A percentile compares a stretch with the other conserved stretches of the same genome.
These are phyloP conservation scores for Mesoclemmys tuberculata DNA, from an alignment of 2,113 vertebrate species.

Conservation along the genomic window DNA sequence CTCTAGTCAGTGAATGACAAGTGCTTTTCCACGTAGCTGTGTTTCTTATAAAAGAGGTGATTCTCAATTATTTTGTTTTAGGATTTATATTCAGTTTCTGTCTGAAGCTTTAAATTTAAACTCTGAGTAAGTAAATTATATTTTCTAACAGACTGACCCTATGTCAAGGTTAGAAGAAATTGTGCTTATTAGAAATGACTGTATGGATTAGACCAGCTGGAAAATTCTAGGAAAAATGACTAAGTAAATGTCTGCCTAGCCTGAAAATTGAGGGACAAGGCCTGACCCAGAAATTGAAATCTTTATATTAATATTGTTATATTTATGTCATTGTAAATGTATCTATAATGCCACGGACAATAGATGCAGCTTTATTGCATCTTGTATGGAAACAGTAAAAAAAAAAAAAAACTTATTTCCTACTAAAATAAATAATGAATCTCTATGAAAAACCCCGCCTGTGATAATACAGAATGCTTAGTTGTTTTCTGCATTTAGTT, in stretches of 20 bases:
- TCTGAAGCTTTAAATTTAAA: neutral
- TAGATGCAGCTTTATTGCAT: neutral
- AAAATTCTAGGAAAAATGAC: neutral
- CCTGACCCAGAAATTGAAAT: neutral
- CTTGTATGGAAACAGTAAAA: neutral
- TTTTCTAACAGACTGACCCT: neutral
- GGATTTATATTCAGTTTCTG: neutral
- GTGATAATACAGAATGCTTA: neutral
- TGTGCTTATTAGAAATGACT: neutral
- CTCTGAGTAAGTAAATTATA: neutral
- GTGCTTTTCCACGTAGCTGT: conserved; percentile 17
- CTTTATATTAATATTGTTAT: neutral
- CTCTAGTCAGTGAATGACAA: conserved; percentile 14
- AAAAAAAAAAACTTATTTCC: neutral
- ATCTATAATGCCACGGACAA: neutral
- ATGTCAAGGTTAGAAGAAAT: neutral
- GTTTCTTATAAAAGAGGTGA: conserved; percentile 28
- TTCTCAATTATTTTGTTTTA: neutral
- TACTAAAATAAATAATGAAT: neutral
- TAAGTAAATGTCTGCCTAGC: neutral
- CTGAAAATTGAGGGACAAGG: neutral
- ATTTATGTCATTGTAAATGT: neutral
- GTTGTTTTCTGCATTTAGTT: neutral
- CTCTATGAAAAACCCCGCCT: neutral
- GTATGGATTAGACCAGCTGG: neutral